Base-by-base conservation (phyloP, 1,140 invertebrate genomes). In the Stegodyphus mimosarum region DNA sequence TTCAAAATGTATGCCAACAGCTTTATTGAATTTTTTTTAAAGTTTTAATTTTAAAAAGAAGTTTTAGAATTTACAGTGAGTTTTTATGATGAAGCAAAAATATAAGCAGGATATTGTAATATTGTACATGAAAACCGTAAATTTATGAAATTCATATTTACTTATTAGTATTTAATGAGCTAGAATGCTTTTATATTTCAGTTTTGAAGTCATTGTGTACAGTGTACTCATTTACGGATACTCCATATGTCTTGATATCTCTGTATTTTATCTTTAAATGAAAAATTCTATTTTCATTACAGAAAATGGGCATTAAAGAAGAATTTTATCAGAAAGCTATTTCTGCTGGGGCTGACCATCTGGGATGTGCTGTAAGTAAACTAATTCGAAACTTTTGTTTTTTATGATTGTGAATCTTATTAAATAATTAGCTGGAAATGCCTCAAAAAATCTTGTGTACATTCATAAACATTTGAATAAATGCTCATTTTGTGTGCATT, bases 271-370 rank as follows among this genome's bases (percentile, higher is more conserved):
- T 60, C 15, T 11, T 60, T 60, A 5, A 0, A 60, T 60, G 9
- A 10, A 6, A 10, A 48, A 2, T 17, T 15, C 87, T 88, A 81
- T 66, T 89, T 88, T 90, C 89, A 78, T 81, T 76, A 18, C 90
- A 95, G 94, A 93, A 93, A 89, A 94, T 95, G 93, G 94, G 94
- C 74, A 94, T 95, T 89, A 93, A 93, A 89, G 94, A 95, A 91
- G 94, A 94, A 83, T 94, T 94, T 89, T 94, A 95, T 90, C 93
- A 94, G 89, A 93, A 93, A 88, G 92, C 93, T 94, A 92, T 88
- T 95, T 95, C 90, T 93, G 79, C 79, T 83, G 79, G 79, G 71
- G 79, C 74, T 66, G 79, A 83, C 7, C 79, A 83, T 66, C 53
- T 83, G 15, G 71, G 79, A 9, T 83, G 79, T 74, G 70, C 79